Evolutionary conservation across 1,140 invertebrate genomes (phyloP).

Genomic region (Magallana ariakensis): DNA sequence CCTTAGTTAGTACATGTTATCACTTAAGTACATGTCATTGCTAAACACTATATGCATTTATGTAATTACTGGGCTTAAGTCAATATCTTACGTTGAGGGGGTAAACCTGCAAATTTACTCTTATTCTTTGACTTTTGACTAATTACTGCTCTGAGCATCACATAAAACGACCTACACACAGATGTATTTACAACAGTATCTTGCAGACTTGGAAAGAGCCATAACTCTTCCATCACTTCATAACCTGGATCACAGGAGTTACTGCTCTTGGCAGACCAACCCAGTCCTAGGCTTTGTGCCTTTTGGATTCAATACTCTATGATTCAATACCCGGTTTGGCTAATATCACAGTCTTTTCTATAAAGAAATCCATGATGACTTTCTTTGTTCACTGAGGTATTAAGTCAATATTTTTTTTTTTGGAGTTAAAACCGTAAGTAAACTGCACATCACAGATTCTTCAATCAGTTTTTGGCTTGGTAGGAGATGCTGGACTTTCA

Average conservation of each 20-base stretch:
- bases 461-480: constrained; percentile 13
- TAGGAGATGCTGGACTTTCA: neutral
- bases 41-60: too few species aligned
- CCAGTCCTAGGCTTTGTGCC: too few species aligned
- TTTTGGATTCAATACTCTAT: neutral
- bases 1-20: too few species aligned
- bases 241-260: neutral
- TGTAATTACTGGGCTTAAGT: too few species aligned
- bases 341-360: neutral
- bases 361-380: neutral
- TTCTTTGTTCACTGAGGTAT: neutral
- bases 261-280: neutral
- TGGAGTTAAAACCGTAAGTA: neutral
- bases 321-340: neutral
- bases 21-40: too few species aligned
- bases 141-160: too few species aligned
- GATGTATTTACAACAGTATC: too few species aligned
- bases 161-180: too few species aligned
- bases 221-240: neutral
- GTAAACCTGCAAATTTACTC: too few species aligned
- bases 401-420: neutral
- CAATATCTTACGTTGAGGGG: too few species aligned
- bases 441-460: neutral
- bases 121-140: too few species aligned
- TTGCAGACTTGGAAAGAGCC: too few species aligned